Evolutionary conservation across 2,888 invertebrate genomes (phyloP).

Genomic region (Perdita meconis): DNA sequence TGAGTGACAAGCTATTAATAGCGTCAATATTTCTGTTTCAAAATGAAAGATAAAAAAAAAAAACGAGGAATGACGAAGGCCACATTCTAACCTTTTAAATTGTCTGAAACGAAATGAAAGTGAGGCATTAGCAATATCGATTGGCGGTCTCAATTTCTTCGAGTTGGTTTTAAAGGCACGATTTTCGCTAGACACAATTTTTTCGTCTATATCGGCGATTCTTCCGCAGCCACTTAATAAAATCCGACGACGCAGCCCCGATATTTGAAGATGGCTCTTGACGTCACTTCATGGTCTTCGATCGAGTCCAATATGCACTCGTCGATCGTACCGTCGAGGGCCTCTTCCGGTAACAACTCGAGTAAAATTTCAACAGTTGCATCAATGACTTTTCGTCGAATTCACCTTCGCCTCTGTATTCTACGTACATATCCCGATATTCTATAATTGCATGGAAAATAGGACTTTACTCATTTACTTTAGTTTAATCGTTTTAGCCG

Average conservation of each 20-base stretch:
- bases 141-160: too few species aligned
- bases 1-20: background rate
- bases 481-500: background rate
- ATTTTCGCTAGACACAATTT: constrained; percentile 7
- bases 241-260: constrained; percentile 45
- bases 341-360: constrained; percentile 16
- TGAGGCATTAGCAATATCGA: too few species aligned
- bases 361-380: constrained; percentile 8
- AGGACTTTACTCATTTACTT: too few species aligned
- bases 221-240: constrained; percentile 27
- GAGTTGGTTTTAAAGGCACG: too few species aligned
- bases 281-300: constrained; percentile 48
- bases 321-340: constrained; percentile 21
- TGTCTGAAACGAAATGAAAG: background rate
- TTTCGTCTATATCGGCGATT: constrained; percentile 6
- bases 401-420: background rate
- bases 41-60: background rate
- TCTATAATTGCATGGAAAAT: too few species aligned
- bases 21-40: background rate
- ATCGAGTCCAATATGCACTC: constrained; percentile 39
- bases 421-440: too few species aligned
- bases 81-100: background rate
- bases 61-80: background rate
- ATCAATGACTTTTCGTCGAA: background rate
- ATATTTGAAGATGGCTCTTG: constrained; percentile 43